Base-by-base conservation (phyloP, 2,113 vertebrate genomes). In the Oryzias celebensis region DNA sequence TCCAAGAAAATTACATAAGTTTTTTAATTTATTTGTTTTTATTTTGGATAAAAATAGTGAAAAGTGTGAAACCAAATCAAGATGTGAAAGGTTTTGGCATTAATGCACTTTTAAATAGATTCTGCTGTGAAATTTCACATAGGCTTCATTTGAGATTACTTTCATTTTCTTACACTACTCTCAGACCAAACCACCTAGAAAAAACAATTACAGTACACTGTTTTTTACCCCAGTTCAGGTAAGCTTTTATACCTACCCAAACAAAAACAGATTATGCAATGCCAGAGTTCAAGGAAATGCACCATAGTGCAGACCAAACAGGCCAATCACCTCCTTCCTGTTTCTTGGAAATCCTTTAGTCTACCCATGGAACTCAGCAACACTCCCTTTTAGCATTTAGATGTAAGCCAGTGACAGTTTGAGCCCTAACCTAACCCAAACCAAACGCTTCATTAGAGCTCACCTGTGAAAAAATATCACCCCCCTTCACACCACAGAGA, bases 371-470 rank as follows among this genome's bases (percentile, higher is more conserved):
- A 22, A 54, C 1, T 22, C 15, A n/a, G 46, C 26, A 2, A 57
- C 60, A 68, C 44, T 52, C 15, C 52, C 58, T 23, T 47, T n/a
- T 55, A n/a, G 16, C n/a, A 44, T 45, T 51, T 44, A 56, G 49
- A 49, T 65, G n/a, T 49, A 58, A 49, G 57, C 23, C 74, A 65
- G 14, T 18, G 51, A 55, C 52, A 48, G 47, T 65, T 76, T 41
- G 44, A 44, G 48, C 63, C 58, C 54, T 74, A 52, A 62, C 47
- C n/a, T 62, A 52, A 62, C 47, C n/a, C 60, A 64, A 76, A 81
- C 48, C 63, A 58, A 55, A 63, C 28, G 73, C 78, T 82, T 89
- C 71, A 90, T 91, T 90, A 90, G 87, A 84, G 66, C 20, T 65
- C 67, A 58, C 17, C 4, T 87, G 88, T 90, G 78, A 91, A 85